phyloP scores from a whole-genome alignment of 2,797 vertebrate species.

The Ctenopoma kingsleyae region DNA sequence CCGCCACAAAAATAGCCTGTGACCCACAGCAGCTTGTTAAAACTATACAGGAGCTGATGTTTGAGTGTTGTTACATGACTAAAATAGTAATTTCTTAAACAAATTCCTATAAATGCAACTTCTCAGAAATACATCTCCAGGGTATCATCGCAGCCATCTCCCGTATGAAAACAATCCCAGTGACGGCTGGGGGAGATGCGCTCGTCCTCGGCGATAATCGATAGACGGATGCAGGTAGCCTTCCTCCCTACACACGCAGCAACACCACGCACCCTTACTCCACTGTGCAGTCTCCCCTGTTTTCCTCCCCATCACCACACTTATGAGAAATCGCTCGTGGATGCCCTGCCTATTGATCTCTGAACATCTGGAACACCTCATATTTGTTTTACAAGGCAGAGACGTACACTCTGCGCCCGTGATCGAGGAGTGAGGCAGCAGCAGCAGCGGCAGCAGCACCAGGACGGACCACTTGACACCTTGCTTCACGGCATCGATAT shows the following conservation, averaged over 20 bases:
- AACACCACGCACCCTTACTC: constrained; percentile 79
- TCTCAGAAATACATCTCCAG: constrained; percentile 33
- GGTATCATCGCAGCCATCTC: constrained; percentile 33
- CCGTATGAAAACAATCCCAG: constrained; percentile 50
- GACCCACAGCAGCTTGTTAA: constrained; percentile 24
- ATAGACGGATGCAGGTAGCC: constrained; percentile 82
- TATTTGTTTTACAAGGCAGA: constrained; percentile 70
- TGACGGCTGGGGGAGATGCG: constrained; percentile 64
- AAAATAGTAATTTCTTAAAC: neutral
- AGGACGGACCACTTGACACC: constrained; percentile 80
- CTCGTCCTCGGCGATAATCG: constrained; percentile 78
- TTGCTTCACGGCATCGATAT: constrained; percentile 79
- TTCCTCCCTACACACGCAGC: constrained; percentile 77
- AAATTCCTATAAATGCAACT: constrained; percentile 25
- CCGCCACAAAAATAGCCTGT: constrained; percentile 11
- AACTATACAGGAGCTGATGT: constrained; percentile 6
- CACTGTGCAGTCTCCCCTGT: constrained; percentile 60
- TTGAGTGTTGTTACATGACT: neutral
- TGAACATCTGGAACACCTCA: constrained; percentile 78
- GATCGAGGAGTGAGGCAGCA: constrained; percentile 55
- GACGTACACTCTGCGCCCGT: constrained; percentile 52
- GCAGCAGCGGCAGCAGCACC: constrained; percentile 44
- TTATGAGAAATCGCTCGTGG: constrained; percentile 51
- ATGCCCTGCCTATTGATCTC: constrained; percentile 70
- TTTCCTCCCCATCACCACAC: constrained; percentile 64